phyloP scores from a whole-genome alignment of 2,888 invertebrate species.

The Sclerodermus sp. region DNA sequence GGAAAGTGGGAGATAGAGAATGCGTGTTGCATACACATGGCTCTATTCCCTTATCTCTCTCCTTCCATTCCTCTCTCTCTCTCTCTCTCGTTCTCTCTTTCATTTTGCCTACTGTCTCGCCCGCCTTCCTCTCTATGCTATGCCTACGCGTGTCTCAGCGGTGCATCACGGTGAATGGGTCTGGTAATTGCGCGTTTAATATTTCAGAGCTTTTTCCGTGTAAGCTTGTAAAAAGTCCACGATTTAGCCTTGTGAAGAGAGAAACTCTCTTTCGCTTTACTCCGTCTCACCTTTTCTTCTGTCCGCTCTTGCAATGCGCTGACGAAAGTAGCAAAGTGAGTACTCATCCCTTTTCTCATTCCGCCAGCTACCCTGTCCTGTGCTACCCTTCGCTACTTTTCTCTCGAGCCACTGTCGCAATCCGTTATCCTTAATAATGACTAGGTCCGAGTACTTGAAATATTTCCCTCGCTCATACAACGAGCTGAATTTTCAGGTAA shows the following conservation, averaged over 20 bases:
- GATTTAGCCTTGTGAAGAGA: conserved; percentile 37
- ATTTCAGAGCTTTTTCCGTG: conserved; percentile 53
- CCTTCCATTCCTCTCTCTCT: no score
- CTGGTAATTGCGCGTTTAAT: conserved; percentile 57
- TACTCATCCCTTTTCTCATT: conserved; percentile 26
- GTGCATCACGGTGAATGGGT: conserved; percentile 54
- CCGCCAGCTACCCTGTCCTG: conserved; percentile 14
- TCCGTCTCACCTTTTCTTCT: conserved; percentile 27
- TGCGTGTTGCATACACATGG: conserved; percentile 32
- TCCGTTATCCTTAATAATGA: conserved; percentile 5
- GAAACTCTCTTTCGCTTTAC: conserved; percentile 23
- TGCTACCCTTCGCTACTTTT: conserved; percentile 13
- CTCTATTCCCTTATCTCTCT: neutral
- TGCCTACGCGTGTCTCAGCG: conserved; percentile 24
- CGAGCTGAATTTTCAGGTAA: neutral
- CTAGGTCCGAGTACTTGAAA: conserved; percentile 8
- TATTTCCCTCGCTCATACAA: conserved; percentile 11
- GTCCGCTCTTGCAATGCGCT: conserved; percentile 26
- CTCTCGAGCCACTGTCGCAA: conserved; percentile 4
- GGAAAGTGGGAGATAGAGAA: conserved; percentile 13
- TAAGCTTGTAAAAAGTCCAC: conserved; percentile 49
- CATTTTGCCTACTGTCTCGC: conserved; percentile 13
- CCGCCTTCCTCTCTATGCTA: conserved; percentile 19
- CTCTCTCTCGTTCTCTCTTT: neutral
- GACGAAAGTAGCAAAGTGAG: conserved; percentile 45